Evolutionary conservation across 2,797 vertebrate genomes (phyloP).

Genomic region (Mus minutoides): DNA sequence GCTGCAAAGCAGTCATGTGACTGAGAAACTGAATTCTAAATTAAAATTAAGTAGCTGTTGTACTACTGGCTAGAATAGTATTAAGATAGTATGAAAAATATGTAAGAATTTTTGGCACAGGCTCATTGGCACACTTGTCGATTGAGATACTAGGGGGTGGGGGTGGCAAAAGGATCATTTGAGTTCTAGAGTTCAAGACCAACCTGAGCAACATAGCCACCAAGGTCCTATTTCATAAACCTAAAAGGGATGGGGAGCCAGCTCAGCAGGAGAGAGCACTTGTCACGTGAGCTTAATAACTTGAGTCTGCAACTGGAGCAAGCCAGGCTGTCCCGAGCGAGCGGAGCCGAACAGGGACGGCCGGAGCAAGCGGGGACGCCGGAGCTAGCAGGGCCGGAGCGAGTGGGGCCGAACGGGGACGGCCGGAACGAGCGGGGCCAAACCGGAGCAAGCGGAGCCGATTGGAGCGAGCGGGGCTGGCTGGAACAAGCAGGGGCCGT

Average conservation of each 20-base stretch:
- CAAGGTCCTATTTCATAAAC: background rate
- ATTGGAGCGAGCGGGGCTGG: too few species aligned
- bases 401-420: too few species aligned
- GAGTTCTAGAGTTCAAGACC: background rate
- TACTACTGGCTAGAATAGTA: background rate
- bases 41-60: constrained; percentile 6
- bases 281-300: background rate
- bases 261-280: background rate
- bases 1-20: background rate
- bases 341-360: too few species aligned
- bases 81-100: background rate
- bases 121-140: background rate
- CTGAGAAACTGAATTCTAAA: background rate
- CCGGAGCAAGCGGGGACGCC: too few species aligned
- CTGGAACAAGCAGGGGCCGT: too few species aligned
- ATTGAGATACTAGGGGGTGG: background rate
- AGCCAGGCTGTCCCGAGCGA: too few species aligned
- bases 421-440: too few species aligned
- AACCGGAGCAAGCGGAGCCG: too few species aligned
- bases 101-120: background rate
- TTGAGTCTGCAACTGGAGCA: too few species aligned
- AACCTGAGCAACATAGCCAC: background rate
- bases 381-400: too few species aligned
- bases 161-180: background rate
- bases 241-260: background rate